These are phyloP conservation scores for Chirona hameri DNA, from an alignment of 2,888 invertebrate species.

Conservation along the genomic window DNA sequence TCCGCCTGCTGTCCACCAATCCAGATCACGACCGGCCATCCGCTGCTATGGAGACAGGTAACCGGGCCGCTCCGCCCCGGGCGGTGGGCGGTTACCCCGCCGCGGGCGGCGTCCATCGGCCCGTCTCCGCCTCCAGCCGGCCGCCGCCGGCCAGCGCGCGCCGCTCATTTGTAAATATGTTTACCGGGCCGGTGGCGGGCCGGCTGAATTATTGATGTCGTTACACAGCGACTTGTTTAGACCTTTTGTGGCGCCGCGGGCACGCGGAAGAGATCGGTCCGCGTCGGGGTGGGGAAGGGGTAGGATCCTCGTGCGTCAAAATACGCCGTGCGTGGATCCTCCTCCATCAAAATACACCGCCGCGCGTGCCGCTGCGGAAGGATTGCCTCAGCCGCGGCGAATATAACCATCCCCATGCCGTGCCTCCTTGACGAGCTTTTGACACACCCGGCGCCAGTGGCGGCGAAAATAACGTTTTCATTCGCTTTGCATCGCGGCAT, in stretches of 20 bases:
- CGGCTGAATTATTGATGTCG: constrained; percentile 8
- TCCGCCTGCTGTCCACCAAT: no score
- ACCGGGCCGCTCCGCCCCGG: no score
- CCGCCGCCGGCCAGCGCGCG: background rate
- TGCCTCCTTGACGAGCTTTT: background rate
- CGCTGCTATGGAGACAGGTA: no score
- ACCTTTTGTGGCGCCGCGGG: background rate
- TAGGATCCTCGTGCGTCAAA: no score
- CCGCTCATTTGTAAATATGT: constrained; percentile 24
- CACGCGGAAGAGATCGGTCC: background rate
- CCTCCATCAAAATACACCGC: background rate
- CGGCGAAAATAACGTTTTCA: constrained; percentile 10
- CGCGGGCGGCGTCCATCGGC: background rate
- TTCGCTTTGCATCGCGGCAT: constrained; percentile 12
- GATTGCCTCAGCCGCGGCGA: background rate
- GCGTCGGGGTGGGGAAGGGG: no score
- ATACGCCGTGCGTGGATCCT: background rate
- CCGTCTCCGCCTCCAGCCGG: background rate
- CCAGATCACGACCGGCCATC: no score
- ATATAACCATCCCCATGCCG: background rate
- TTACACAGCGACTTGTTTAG: background rate
- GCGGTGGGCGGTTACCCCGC: background rate
- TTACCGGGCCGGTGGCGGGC: background rate
- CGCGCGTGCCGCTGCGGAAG: background rate
- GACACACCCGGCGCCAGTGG: background rate